Percentiles rank a stretch among this genome's conserved stretches.
Conservation (phyloP, 2,888 invertebrate genomes). For the Drosophila aldrichi region DNA sequence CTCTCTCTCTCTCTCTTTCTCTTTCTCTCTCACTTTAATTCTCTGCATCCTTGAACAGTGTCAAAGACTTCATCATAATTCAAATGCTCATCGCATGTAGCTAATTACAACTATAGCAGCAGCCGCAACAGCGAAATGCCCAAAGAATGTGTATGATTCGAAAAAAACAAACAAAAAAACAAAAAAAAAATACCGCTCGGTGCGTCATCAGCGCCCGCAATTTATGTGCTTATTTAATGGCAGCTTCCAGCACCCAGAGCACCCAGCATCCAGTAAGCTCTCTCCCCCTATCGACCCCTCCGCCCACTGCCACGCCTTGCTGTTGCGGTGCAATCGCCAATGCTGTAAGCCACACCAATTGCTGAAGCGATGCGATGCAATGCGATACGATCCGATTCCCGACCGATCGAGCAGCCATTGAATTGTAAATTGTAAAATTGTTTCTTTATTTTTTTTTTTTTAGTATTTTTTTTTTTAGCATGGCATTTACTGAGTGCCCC, state of each 20-base stretch:
- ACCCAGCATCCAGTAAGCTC: conserved; percentile 16
- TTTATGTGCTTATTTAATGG: conserved; percentile 71
- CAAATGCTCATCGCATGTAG: background rate
- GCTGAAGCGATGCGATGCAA: conserved; percentile 32
- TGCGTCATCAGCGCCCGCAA: conserved; percentile 66
- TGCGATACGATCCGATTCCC: conserved; percentile 19
- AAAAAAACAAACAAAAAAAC: conserved; percentile 23
- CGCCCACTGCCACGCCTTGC: conserved; percentile 46
- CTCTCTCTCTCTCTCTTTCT: too few relatives aligned
- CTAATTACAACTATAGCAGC: conserved; percentile 10
- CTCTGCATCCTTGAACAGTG: background rate
- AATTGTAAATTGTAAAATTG: conserved; percentile 62
- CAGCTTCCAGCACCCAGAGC: conserved; percentile 28
- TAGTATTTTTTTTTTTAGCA: conserved; percentile 10
- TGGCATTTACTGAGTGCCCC: conserved; percentile 18
- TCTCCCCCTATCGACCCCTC: background rate
- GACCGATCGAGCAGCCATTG: conserved; percentile 57
- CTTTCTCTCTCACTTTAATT: too few relatives aligned
- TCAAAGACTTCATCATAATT: background rate
- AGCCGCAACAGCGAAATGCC: conserved; percentile 9
- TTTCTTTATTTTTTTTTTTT: conserved; percentile 14
- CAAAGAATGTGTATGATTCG: conserved; percentile 46
- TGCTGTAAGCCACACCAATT: conserved; percentile 74
- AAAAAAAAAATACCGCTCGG: conserved; percentile 40
- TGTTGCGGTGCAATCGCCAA: conserved; percentile 45